Conservation (phyloP, 2,888 invertebrate genomes). For the Conus canariensis region DNA sequence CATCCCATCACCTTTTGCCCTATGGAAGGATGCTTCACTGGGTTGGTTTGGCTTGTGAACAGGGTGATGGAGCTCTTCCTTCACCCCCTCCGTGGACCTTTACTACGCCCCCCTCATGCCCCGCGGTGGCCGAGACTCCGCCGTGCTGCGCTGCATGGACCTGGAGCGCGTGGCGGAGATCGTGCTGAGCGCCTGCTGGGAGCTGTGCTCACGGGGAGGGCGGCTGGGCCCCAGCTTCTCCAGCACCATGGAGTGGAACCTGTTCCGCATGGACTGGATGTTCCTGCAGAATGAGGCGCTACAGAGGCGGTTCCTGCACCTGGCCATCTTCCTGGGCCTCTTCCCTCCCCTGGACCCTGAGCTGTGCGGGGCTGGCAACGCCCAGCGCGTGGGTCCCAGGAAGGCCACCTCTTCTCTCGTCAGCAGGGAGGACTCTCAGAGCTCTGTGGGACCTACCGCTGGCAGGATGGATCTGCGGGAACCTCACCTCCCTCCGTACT, state of each 20-base stretch:
- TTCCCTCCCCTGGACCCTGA: slow-evolving; percentile 33
- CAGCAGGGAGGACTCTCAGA: neutral
- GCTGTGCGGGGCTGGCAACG: neutral
- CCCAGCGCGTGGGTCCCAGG: neutral
- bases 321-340: slow-evolving; percentile 41
- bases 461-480: neutral
- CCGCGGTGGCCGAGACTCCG: slow-evolving; percentile 34
- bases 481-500: neutral
- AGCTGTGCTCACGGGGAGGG: slow-evolving; percentile 31
- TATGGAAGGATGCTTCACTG: too few relatives aligned
- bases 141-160: slow-evolving; percentile 44
- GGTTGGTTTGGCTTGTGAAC: neutral
- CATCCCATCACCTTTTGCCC: too few relatives aligned
- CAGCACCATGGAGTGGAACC: slow-evolving; percentile 37
- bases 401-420: neutral
- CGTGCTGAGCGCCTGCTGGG: slow-evolving; percentile 42
- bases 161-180: slow-evolving; percentile 36
- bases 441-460: neutral
- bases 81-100: slow-evolving; percentile 35
- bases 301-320: slow-evolving; percentile 34
- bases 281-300: slow-evolving; percentile 36
- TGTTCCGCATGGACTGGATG: slow-evolving; percentile 42
- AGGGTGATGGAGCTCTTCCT: slow-evolving; percentile 41
- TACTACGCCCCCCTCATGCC: slow-evolving; percentile 44
- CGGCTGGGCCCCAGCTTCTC: slow-evolving; percentile 31